These are phyloP conservation scores for Thalassarche chlororhynchos DNA, from an alignment of 2,113 vertebrate genomes.

Conservation along the genomic window DNA sequence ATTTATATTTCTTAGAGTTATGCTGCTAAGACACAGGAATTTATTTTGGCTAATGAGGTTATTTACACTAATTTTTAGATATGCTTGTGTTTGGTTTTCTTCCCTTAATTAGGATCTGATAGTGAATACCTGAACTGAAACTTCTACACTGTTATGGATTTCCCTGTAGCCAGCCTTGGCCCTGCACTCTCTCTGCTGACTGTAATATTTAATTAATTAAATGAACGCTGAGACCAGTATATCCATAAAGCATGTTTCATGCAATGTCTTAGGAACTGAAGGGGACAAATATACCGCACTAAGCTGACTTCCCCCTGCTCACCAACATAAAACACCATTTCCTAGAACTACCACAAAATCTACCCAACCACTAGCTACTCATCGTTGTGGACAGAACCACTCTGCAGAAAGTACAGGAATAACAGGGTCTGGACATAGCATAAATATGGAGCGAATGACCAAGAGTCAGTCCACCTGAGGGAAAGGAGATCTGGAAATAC, in stretches of 20 bases:
- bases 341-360: background rate
- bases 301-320: background rate
- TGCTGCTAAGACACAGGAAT: background rate
- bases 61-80: background rate
- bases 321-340: background rate
- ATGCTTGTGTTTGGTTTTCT: background rate
- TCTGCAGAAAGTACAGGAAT: background rate
- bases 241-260: background rate
- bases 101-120: background rate
- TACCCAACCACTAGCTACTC: background rate
- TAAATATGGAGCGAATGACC: background rate
- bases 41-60: background rate
- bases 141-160: background rate
- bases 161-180: background rate
- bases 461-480: background rate
- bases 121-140: background rate
- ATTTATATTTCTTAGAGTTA: background rate
- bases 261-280: background rate
- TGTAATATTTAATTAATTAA: background rate
- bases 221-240: background rate
- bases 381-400: background rate
- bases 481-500: background rate
- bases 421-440: background rate
- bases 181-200: background rate
- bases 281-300: background rate